These are phyloP conservation scores for Lottia scabra DNA, from an alignment of 2,888 invertebrate species.

Conservation along the genomic window DNA sequence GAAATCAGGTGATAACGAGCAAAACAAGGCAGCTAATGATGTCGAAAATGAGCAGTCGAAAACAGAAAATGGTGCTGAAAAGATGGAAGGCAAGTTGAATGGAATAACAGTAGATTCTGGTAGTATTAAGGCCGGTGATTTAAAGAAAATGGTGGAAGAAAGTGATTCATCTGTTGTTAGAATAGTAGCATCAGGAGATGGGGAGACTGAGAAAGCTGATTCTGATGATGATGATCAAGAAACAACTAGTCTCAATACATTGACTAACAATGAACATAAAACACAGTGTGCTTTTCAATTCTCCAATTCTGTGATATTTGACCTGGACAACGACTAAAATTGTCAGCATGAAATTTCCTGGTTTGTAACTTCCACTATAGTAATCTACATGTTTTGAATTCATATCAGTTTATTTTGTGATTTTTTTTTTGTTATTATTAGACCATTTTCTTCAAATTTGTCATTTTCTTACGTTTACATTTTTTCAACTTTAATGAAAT, in stretches of 20 bases:
- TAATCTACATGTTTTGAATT: no score
- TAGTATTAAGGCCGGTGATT: conserved; percentile 6
- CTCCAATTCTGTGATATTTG: conserved; percentile 63
- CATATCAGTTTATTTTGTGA: no score
- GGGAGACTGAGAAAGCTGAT: conserved; percentile 14
- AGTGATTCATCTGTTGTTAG: conserved; percentile 14
- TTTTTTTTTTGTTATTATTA: no score
- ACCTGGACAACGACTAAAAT: conserved; percentile 60
- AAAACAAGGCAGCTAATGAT: conserved; percentile 21
- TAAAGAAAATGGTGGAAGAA: conserved; percentile 15
- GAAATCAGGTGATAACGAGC: conserved; percentile 4
- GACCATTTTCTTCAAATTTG: no score
- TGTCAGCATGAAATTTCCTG: not conserved
- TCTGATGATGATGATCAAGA: conserved; percentile 36
- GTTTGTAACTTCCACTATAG: no score
- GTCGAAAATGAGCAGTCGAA: not conserved
- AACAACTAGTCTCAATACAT: conserved; percentile 27
- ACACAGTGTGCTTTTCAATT: conserved; percentile 64
- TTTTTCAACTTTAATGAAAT: no score
- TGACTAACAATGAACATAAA: conserved; percentile 44
- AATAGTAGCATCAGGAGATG: conserved; percentile 6
- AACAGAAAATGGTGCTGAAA: conserved; percentile 3
- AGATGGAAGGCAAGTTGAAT: not conserved
- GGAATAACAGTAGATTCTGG: not conserved
- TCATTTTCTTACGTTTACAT: no score